A percentile compares a stretch with the other conserved stretches of the same genome.
Evolutionary conservation across 92 coral and sea anemone genomes (phyloP).

Genomic region (Phymanthus crucifer): DNA sequence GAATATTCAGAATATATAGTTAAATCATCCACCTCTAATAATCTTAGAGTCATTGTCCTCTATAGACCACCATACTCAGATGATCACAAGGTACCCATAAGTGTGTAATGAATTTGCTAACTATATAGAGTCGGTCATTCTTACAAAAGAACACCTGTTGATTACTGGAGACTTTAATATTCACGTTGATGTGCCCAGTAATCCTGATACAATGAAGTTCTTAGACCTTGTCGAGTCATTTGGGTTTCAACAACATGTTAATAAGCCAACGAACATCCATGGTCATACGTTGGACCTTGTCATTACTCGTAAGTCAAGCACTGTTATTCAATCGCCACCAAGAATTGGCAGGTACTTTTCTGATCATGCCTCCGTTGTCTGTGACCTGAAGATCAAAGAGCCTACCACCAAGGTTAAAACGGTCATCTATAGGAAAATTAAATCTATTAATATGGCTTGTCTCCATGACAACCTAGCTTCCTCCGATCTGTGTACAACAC

Average conservation of each 20-base stretch:
- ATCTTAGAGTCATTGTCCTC: conserved; percentile 34
- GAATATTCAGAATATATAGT: conserved; percentile 56
- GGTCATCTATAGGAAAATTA: conserved; percentile 48
- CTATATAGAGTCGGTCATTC: conserved; percentile 37
- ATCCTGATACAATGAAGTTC: conserved; percentile 38
- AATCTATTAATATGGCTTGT: conserved; percentile 33
- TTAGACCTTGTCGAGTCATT: conserved; percentile 49
- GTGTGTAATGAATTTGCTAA: conserved; percentile 38
- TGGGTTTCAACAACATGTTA: conserved; percentile 54
- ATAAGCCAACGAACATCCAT: conserved; percentile 44
- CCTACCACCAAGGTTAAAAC: conserved; percentile 32
- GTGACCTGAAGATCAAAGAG: conserved; percentile 25
- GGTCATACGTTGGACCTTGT: conserved; percentile 43
- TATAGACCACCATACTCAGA: conserved; percentile 48
- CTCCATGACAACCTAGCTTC: conserved; percentile 33
- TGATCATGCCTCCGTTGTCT: conserved; percentile 46
- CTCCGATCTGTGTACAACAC: conserved; percentile 3
- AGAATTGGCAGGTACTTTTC: conserved; percentile 41
- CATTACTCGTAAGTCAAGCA: conserved; percentile 28
- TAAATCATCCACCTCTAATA: conserved; percentile 19
- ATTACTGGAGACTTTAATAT: too few species aligned
- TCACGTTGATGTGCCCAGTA: conserved; percentile 24
- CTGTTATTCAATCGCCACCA: conserved; percentile 25
- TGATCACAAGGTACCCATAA: conserved; percentile 45
- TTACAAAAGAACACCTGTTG: conserved; percentile 46